These are phyloP conservation scores for Cryptophagus acutangulus DNA, from an alignment of 2,888 invertebrate genomes.

Conservation along the genomic window DNA sequence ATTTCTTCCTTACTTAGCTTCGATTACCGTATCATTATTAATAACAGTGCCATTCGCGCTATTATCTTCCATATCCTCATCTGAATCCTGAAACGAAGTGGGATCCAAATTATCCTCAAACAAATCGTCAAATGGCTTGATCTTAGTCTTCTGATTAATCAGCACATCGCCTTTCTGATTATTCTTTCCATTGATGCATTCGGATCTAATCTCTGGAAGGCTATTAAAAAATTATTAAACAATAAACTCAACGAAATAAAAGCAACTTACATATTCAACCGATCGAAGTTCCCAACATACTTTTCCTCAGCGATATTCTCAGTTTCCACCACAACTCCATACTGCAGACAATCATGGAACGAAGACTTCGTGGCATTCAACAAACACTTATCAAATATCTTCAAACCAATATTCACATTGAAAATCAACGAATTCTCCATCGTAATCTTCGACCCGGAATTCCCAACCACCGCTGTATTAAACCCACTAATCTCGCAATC, in stretches of 20 bases:
- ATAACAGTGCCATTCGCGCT: conserved; percentile 15
- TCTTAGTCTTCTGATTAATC: conserved; percentile 35
- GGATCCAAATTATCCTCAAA: conserved; percentile 37
- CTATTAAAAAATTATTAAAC: conserved; percentile 24
- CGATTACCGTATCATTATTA: neutral
- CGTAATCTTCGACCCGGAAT: conserved; percentile 43
- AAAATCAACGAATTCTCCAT: conserved; percentile 40
- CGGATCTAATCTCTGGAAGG: conserved; percentile 34
- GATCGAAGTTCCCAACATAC: conserved; percentile 34
- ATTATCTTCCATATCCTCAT: conserved; percentile 26
- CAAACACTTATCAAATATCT: conserved; percentile 48
- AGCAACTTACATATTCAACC: conserved; percentile 38
- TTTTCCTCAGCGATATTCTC: conserved; percentile 33
- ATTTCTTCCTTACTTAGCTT: neutral
- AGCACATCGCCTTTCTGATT: conserved; percentile 40
- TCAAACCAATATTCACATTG: conserved; percentile 41
- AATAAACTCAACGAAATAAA: conserved; percentile 12
- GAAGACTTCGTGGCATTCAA: conserved; percentile 41
- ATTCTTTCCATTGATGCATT: conserved; percentile 33
- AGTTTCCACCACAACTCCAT: conserved; percentile 52
- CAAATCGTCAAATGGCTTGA: conserved; percentile 39
- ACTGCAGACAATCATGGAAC: conserved; percentile 49
- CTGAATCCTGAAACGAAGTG: conserved; percentile 33
- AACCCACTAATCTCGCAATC: conserved; percentile 52
- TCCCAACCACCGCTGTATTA: conserved; percentile 51